Percentiles rank a stretch among this genome's conserved stretches.
Evolutionary conservation across 2,888 invertebrate genomes (phyloP).

Genomic region (Schizotus pectinicornis): DNA sequence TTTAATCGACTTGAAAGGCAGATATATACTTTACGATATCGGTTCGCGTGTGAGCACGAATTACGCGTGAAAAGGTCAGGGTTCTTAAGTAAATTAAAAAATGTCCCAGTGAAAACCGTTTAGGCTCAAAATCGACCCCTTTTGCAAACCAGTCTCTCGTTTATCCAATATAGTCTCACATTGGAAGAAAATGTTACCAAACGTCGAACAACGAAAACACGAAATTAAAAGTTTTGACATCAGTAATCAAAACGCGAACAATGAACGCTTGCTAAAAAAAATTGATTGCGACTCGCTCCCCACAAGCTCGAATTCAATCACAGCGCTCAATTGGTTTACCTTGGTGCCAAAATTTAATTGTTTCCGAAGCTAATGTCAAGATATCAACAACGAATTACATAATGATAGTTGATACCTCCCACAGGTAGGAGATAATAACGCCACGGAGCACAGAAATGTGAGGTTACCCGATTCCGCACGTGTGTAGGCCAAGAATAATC

Average conservation of each 20-base stretch:
- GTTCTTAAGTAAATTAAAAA: conserved; percentile 6
- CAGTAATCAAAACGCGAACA: too few relatives aligned
- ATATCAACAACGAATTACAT: conserved; percentile 1
- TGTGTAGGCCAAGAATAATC: conserved; percentile 19
- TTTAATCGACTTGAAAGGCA: conserved; percentile 2
- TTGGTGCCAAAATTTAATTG: conserved; percentile 5
- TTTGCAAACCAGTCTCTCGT: neutral
- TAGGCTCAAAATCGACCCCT: neutral
- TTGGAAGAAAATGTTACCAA: too few relatives aligned
- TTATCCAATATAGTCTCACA: neutral
- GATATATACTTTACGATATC: neutral
- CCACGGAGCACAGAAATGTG: conserved; percentile 4
- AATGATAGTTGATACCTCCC: conserved; percentile 15
- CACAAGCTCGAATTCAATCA: neutral
- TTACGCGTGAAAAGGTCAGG: conserved; percentile 7
- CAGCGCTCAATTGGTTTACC: too few relatives aligned
- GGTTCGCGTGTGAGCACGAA: conserved; percentile 7
- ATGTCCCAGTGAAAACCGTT: conserved; percentile 1
- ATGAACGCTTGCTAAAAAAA: too few relatives aligned
- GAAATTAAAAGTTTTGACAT: too few relatives aligned
- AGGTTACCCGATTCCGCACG: conserved; percentile 7
- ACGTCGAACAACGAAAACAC: too few relatives aligned
- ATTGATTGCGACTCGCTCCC: too few relatives aligned
- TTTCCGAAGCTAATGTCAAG: neutral
- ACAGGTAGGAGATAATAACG: conserved; percentile 13